Percentiles rank a stretch among this genome's conserved stretches.
These are phyloP conservation scores for Pseudachorutes palmiensis DNA, from an alignment of 1,140 invertebrate genomes.

Conservation along the genomic window DNA sequence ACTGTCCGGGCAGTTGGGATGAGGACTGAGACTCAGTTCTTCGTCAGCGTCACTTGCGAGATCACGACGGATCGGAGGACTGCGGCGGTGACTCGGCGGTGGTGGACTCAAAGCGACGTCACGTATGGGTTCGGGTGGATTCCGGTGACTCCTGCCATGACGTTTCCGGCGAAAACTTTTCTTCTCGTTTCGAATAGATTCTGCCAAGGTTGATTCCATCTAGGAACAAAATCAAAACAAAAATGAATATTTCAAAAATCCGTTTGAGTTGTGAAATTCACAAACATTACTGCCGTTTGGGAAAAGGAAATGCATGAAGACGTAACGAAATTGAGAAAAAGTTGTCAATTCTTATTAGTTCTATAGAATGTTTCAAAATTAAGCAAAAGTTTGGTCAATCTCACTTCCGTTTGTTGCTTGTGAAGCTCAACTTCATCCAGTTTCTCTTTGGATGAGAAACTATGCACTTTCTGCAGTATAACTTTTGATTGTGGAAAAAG, in stretches of 20 bases:
- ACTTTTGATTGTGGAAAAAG: neutral
- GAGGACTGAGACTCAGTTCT: conserved; percentile 35
- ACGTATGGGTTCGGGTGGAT: neutral
- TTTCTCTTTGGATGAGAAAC: neutral
- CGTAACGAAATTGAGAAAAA: too few species aligned
- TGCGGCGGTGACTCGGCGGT: neutral
- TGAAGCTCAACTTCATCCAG: neutral
- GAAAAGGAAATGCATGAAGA: too few species aligned
- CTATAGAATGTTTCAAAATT: too few species aligned
- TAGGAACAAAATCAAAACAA: too few species aligned
- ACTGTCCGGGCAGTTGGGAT: neutral
- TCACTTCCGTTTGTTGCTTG: too few species aligned
- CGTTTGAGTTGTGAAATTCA: too few species aligned
- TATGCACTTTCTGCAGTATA: neutral
- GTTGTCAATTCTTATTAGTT: too few species aligned
- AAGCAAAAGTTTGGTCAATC: too few species aligned
- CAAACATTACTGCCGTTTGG: too few species aligned
- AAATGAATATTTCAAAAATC: too few species aligned
- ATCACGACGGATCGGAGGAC: conserved; percentile 7
- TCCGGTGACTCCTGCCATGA: neutral
- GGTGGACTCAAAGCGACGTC: neutral
- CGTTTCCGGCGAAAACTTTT: neutral
- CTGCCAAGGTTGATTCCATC: too few species aligned
- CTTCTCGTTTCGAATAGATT: neutral
- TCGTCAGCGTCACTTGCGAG: conserved; percentile 34